Evolutionary conservation across 2,797 vertebrate genomes (phyloP), one percentile per base, ranked within the genome.

Genomic region (Sorex maritimensis): DNA sequence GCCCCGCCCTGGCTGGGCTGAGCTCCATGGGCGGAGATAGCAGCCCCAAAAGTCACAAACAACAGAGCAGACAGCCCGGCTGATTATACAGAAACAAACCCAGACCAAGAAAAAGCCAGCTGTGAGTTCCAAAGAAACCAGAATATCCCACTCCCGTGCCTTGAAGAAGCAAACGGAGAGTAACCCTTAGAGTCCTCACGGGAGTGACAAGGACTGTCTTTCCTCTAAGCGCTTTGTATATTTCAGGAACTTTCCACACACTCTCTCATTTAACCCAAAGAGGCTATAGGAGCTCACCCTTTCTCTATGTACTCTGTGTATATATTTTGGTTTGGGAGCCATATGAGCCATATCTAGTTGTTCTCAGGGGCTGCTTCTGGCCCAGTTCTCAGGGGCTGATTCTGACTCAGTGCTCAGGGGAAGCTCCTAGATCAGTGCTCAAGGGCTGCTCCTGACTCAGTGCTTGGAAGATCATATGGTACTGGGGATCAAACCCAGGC

Each of bases 1-100:
- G 74, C 8, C 90, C 92, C 84, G 7, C 92, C 92, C 89, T 38
- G 30, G 30, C 71, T 90, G 38, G 74, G 78, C 77, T 23, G 30
- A 88, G 82, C 17, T 69, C 81, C 95, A 90, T 0, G 23, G 34
- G 55, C 13, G 24, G 83, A 77, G 52, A 86, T 6, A 83, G 24
- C 14, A 41, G 41, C 10, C 15, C 52, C 61, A 30, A 72, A 89
- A 82, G 1, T 83, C 38, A 65, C 5, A 61, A 24, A 55, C 12
- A 82, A 44, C 46, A 86, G 28, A 86, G 11, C 44, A 89, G 8
- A 19, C 10, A 88, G 44, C 23, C 24, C 83, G 38, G 12, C 1
- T 49, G 21, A 78, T 65, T 67, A 44, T 80, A 21, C 34, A 68
- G 80, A 93, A 90, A 81, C 24, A 8, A 1, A 9, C 11, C 88